A percentile compares a stretch with the other conserved stretches of the same genome.
These are phyloP conservation scores for Myotis daubentonii DNA, from an alignment of 2,797 vertebrate species.

Conservation along the genomic window DNA sequence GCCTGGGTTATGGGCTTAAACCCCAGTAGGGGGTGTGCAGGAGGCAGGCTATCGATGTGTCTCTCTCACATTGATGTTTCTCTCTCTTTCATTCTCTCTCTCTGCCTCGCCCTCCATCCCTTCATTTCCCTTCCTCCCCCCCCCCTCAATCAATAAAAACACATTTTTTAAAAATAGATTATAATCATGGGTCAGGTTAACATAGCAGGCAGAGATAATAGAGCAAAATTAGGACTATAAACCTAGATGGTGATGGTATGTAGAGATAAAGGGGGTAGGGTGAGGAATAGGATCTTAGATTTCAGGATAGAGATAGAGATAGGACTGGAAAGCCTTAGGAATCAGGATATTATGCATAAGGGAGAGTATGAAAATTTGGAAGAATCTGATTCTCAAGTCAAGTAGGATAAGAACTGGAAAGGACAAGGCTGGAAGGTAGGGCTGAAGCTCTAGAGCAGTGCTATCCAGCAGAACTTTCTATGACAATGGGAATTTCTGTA, in stretches of 20 bases:
- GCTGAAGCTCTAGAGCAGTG: neutral
- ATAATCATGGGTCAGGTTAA: neutral
- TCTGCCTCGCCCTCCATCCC: no score
- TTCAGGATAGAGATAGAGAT: neutral
- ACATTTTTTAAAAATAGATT: neutral
- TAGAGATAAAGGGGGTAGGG: neutral
- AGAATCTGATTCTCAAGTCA: neutral
- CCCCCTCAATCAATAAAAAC: no score
- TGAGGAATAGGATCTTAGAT: neutral
- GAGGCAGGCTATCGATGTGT: neutral
- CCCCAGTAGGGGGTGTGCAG: neutral
- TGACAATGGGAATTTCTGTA: neutral
- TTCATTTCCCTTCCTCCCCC: no score
- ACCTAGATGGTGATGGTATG: neutral
- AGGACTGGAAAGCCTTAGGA: neutral
- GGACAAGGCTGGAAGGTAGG: neutral
- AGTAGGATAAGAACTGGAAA: neutral
- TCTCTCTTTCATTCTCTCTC: neutral
- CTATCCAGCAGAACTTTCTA: neutral
- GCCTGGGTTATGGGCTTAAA: no score
- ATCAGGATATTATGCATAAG: neutral
- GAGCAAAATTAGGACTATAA: neutral
- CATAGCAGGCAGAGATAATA: neutral
- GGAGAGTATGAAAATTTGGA: neutral
- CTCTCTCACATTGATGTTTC: neutral